phyloP scores from a whole-genome alignment of 2,113 vertebrate genomes.

The Genyomyrus donnyi region DNA sequence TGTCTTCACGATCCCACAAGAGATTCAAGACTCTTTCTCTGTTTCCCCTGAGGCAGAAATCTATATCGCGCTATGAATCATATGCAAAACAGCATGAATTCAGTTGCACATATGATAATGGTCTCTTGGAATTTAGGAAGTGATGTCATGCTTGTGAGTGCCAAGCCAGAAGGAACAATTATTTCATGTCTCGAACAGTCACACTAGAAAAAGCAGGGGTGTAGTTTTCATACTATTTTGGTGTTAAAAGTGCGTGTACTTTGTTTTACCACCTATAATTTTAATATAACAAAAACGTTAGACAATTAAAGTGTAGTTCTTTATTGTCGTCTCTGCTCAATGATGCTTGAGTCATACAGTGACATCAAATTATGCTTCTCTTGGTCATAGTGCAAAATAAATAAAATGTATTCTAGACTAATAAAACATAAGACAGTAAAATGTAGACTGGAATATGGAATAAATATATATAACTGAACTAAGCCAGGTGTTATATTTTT shows the following conservation, averaged over 20 bases:
- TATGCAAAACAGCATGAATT: conserved; percentile 30
- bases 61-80: conserved; percentile 9
- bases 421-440: no score
- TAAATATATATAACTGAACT: no score
- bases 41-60: conserved; percentile 13
- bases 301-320: background rate
- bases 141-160: conserved; percentile 43
- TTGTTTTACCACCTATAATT: background rate
- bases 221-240: background rate
- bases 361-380: no score
- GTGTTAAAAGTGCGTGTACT: background rate
- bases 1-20: background rate
- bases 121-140: conserved; percentile 44
- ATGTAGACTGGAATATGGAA: no score
- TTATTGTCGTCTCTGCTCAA: no score
- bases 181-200: conserved; percentile 39
- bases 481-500: no score
- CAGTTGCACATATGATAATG: conserved; percentile 41
- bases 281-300: background rate
- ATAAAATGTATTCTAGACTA: no score
- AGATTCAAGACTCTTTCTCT: background rate
- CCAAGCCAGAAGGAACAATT: conserved; percentile 41
- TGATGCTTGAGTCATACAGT: no score
- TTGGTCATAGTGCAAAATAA: no score
- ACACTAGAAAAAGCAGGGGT: conserved; percentile 29